Percentiles rank a stretch among this genome's conserved stretches.
Conservation (phyloP, 2,797 vertebrate species). For the Benthosema pterotum region DNA sequence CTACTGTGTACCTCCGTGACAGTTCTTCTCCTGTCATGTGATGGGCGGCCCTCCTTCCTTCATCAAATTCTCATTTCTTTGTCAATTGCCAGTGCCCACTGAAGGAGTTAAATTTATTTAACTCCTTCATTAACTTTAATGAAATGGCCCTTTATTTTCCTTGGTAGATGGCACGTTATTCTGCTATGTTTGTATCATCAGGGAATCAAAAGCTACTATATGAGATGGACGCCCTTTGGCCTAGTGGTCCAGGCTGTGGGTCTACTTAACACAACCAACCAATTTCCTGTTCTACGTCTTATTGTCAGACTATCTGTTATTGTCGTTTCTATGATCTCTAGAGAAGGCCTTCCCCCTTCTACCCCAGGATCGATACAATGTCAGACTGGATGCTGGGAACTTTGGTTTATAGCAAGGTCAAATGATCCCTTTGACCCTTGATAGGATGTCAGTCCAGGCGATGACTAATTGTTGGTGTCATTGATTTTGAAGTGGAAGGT, state of each 20-base stretch:
- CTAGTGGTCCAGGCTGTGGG: too few species aligned
- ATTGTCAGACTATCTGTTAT: constrained; percentile 15
- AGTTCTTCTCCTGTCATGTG: constrained; percentile 21
- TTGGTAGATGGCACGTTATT: constrained; percentile 26
- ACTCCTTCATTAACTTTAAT: too few species aligned
- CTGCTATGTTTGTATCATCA: constrained; percentile 11
- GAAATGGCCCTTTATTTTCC: constrained; percentile 30
- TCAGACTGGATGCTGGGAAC: constrained; percentile 38
- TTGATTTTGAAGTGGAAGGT: neutral
- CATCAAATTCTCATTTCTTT: constrained; percentile 29
- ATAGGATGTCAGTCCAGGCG: constrained; percentile 8
- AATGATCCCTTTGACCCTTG: constrained; percentile 32
- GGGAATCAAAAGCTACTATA: constrained; percentile 13
- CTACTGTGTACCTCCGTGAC: neutral
- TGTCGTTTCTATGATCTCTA: constrained; percentile 3
- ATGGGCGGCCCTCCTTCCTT: constrained; percentile 19
- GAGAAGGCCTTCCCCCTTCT: constrained; percentile 16
- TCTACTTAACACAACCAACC: constrained; percentile 1
- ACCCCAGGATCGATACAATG: constrained; percentile 27
- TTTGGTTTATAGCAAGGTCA: constrained; percentile 12
- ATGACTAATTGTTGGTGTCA: constrained; percentile 6
- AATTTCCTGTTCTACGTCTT: constrained; percentile 9
- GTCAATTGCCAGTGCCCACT: constrained; percentile 30
- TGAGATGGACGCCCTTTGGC: too few species aligned
- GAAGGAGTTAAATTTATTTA: constrained; percentile 32